A percentile compares a stretch with the other conserved stretches of the same genome.
Conservation (phyloP, 2,797 vertebrate genomes). For the Sphaeramia orbicularis region DNA sequence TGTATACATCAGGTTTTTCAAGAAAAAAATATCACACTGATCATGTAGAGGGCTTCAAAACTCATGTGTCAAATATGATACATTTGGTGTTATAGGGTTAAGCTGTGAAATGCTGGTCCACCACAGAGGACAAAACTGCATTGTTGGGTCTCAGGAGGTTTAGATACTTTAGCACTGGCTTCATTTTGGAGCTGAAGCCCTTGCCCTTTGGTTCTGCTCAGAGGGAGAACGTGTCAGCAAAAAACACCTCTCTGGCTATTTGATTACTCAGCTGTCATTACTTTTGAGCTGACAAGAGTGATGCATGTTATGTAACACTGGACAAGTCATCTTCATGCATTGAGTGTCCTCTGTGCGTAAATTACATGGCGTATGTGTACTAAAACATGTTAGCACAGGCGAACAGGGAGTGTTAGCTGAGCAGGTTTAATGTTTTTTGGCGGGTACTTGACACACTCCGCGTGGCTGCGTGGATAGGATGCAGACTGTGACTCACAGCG, state of each 20-base stretch:
- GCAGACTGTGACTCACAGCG: conserved; percentile 73
- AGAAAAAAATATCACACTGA: no score
- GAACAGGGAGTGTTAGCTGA: conserved; percentile 53
- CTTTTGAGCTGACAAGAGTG: conserved; percentile 24
- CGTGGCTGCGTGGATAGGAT: conserved; percentile 27
- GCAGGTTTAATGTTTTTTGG: conserved; percentile 49
- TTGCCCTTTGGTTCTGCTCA: conserved; percentile 5
- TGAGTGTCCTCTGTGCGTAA: conserved; percentile 15
- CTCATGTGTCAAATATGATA: no score
- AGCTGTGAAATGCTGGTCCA: no score
- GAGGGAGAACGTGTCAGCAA: conserved; percentile 10
- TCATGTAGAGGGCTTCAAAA: no score
- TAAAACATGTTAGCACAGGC: conserved; percentile 67
- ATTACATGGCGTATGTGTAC: conserved; percentile 21
- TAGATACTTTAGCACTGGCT: no score
- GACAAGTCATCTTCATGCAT: conserved; percentile 11
- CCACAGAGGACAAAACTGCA: no score
- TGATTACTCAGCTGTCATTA: conserved; percentile 6
- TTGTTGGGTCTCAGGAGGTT: no score
- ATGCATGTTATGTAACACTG: conserved; percentile 20
- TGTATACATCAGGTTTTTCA: no score
- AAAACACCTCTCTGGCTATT: no score
- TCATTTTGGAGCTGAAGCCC: no score
- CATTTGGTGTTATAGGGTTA: no score
- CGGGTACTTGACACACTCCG: conserved; percentile 28